These are phyloP conservation scores for Xenentodon cancila DNA, from an alignment of 2,797 vertebrate species.

Conservation along the genomic window DNA sequence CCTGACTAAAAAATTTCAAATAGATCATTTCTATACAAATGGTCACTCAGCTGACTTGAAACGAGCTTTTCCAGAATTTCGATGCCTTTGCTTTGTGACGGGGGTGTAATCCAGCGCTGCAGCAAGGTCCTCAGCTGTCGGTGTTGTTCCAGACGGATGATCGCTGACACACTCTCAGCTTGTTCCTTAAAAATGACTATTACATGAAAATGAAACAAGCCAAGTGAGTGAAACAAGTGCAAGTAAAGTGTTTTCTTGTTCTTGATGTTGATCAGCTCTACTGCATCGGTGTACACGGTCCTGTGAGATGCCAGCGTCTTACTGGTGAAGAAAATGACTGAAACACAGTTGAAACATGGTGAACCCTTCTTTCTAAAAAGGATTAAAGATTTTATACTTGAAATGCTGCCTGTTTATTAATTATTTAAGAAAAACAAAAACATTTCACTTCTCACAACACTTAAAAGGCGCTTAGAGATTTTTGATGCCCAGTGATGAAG, in stretches of 20 bases:
- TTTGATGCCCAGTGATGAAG: too few species aligned
- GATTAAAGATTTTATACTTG: slow-evolving; percentile 42
- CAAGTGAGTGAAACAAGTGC: too few species aligned
- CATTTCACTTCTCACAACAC: too few species aligned
- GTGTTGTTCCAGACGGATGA: too few species aligned
- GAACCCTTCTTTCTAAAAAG: slow-evolving; percentile 4
- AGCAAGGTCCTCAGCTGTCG: too few species aligned
- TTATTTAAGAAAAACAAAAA: not conserved
- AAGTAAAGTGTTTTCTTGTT: not conserved
- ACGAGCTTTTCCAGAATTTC: too few species aligned
- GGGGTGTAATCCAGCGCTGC: not conserved
- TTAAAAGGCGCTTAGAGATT: too few species aligned
- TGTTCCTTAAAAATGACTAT: not conserved
- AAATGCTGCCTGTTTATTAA: not conserved
- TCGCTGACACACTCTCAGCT: not conserved
- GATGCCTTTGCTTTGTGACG: slow-evolving; percentile 28
- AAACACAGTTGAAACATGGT: not conserved
- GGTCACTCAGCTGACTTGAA: too few species aligned
- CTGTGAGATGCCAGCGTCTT: not conserved
- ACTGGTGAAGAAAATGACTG: slow-evolving; percentile 4
- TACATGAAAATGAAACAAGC: slow-evolving; percentile 2
- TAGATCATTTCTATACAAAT: too few species aligned
- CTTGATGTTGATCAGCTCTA: not conserved
- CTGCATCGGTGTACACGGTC: not conserved
- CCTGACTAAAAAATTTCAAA: too few species aligned